phyloP scores from a whole-genome alignment of 2,797 vertebrate genomes.

The Bovichtus variegatus region DNA sequence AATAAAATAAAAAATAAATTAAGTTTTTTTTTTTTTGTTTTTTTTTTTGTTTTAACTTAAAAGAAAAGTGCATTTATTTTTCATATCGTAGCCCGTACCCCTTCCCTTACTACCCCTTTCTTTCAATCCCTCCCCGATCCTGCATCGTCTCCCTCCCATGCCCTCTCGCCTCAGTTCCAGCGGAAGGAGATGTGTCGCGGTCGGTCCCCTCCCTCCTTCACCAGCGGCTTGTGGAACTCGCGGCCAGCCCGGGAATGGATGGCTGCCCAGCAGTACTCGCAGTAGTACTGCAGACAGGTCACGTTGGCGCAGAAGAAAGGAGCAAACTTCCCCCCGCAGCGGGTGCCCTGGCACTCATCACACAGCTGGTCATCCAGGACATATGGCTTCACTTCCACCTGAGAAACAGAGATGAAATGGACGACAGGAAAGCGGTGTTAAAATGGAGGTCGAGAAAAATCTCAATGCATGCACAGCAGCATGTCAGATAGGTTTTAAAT shows the following conservation, averaged over 20 bases:
- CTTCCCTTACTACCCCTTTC: constrained; percentile 65
- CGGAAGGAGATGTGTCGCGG: constrained; percentile 99
- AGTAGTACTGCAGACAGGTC: constrained; percentile 99
- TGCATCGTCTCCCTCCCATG: constrained; percentile 69
- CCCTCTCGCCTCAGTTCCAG: constrained; percentile 93
- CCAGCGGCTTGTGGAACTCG: constrained; percentile 99
- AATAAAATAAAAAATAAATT: constrained; percentile 82
- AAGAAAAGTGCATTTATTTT: constrained; percentile 99
- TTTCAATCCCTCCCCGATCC: constrained; percentile 63
- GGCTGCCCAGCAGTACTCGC: constrained; percentile 99
- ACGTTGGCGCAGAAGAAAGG: constrained; percentile 99
- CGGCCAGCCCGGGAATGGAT: constrained; percentile 98
- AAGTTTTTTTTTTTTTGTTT: constrained; percentile 61
- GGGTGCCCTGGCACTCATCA: constrained; percentile 99
- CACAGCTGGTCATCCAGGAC: constrained; percentile 99
- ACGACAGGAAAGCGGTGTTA: constrained; percentile 26
- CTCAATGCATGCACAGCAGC: not conserved
- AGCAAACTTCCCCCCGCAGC: constrained; percentile 98
- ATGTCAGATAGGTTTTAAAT: constrained; percentile 12
- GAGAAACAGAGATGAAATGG: constrained; percentile 39
- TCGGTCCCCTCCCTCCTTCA: constrained; percentile 99
- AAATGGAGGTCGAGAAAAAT: constrained; percentile 16
- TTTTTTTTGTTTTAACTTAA: constrained; percentile 83
- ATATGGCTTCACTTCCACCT: constrained; percentile 99
- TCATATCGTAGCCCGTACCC: constrained; percentile 83